Conservation (phyloP, 2,797 vertebrate species). For the Anabacerthia variegaticeps region DNA sequence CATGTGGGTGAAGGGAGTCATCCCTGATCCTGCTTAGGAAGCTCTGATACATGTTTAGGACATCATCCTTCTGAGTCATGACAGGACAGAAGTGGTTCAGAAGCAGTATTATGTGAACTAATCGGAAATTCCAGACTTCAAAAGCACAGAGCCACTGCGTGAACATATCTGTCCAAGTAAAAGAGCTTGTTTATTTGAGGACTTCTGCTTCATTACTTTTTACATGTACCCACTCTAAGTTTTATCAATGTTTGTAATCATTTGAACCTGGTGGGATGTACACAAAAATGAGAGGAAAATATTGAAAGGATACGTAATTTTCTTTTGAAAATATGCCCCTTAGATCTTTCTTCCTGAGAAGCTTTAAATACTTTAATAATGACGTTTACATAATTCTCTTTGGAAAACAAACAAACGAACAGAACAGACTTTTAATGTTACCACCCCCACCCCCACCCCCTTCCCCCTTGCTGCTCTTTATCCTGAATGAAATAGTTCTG, state of each 20-base stretch:
- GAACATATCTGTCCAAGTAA: neutral
- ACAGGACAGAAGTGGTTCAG: neutral
- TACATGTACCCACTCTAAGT: neutral
- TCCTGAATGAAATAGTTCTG: neutral
- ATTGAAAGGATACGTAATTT: neutral
- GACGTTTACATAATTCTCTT: neutral
- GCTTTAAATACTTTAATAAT: neutral
- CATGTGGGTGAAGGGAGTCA: neutral
- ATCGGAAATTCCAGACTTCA: neutral
- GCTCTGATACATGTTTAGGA: neutral
- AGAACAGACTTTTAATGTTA: neutral
- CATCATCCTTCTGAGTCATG: neutral
- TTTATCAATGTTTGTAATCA: neutral
- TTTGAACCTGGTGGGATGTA: neutral
- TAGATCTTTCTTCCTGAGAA: neutral
- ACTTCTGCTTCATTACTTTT: neutral
- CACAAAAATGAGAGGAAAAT: neutral
- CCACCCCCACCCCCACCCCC: no score
- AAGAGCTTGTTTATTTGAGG: neutral
- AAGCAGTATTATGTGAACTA: neutral
- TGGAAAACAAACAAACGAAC: neutral
- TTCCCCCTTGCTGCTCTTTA: accelerated
- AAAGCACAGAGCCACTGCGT: neutral
- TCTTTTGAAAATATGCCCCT: neutral
- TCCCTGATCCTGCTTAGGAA: neutral